Percentiles rank a stretch among this genome's conserved stretches.
Conservation (phyloP, 2,888 invertebrate species). For the Lepidocyrtoides sp. region DNA sequence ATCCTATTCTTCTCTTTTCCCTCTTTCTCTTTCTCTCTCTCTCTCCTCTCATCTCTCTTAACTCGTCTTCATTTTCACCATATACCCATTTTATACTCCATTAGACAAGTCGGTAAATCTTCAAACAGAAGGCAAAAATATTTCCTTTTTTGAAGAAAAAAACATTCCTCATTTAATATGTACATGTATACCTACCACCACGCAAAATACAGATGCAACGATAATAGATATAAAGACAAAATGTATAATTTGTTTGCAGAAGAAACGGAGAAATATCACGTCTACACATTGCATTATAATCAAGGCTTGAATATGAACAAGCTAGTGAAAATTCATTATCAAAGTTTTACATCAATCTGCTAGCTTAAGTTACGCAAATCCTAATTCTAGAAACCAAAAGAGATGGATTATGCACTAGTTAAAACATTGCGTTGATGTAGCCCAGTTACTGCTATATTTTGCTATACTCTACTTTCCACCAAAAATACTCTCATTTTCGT, state of each 20-base stretch:
- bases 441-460: background rate
- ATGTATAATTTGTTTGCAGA: too few relatives aligned
- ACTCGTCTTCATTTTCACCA: constrained; percentile 46
- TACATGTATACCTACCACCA: background rate
- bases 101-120: constrained; percentile 65
- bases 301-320: constrained; percentile 3
- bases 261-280: background rate
- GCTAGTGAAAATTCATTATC: constrained; percentile 70
- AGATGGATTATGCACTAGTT: background rate
- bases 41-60: background rate
- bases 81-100: constrained; percentile 68
- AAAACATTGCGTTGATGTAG: background rate
- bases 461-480: background rate
- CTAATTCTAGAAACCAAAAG: background rate
- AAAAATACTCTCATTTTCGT: constrained; percentile 1
- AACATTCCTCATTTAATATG: background rate
- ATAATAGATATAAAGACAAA: too few relatives aligned
- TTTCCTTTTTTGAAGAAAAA: constrained; percentile 47
- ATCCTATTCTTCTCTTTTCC: background rate
- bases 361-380: background rate
- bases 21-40: background rate
- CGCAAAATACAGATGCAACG: too few relatives aligned
- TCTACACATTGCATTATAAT: background rate
- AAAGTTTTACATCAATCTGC: constrained; percentile 59
- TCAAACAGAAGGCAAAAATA: constrained; percentile 48